Evolutionary conservation across 2,113 vertebrate species (phyloP).

Genomic region (Mesoclemmys tuberculata): DNA sequence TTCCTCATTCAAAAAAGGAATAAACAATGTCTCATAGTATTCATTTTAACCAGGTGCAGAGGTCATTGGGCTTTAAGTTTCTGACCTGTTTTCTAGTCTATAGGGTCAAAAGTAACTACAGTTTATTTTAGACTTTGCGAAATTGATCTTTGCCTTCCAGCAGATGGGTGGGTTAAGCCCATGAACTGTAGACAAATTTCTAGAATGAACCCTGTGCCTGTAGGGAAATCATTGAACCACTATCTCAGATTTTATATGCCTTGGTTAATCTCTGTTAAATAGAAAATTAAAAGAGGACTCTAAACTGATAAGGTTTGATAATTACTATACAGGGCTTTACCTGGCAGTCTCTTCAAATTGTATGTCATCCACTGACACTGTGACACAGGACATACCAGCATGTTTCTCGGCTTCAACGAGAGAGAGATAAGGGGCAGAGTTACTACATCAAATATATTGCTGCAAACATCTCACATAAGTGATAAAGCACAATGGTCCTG

Average conservation of each 20-base stretch:
- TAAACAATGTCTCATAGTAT: background rate
- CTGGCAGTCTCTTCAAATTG: conserved; percentile 83
- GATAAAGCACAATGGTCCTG: accelerated
- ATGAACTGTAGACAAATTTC: background rate
- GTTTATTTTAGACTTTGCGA: conserved; percentile 17
- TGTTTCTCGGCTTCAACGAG: conserved; percentile 83
- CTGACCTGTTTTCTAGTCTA: background rate
- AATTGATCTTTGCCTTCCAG: background rate
- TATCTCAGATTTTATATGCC: background rate
- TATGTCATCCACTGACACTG: conserved; percentile 85
- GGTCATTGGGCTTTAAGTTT: background rate
- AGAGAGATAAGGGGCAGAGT: conserved; percentile 38
- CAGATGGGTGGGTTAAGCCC: background rate
- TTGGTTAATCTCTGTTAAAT: conserved; percentile 11
- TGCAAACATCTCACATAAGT: background rate
- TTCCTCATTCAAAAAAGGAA: conserved; percentile 10
- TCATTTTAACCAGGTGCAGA: background rate
- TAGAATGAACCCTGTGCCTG: background rate
- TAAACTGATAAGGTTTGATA: background rate
- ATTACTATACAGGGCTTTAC: conserved; percentile 49
- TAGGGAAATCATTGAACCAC: accelerated
- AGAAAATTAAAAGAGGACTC: background rate
- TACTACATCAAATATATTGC: background rate
- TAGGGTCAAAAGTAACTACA: background rate
- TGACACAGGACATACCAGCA: conserved; percentile 83